phyloP scores from a whole-genome alignment of 2,888 invertebrate species.

The Drosophila demipolita region DNA sequence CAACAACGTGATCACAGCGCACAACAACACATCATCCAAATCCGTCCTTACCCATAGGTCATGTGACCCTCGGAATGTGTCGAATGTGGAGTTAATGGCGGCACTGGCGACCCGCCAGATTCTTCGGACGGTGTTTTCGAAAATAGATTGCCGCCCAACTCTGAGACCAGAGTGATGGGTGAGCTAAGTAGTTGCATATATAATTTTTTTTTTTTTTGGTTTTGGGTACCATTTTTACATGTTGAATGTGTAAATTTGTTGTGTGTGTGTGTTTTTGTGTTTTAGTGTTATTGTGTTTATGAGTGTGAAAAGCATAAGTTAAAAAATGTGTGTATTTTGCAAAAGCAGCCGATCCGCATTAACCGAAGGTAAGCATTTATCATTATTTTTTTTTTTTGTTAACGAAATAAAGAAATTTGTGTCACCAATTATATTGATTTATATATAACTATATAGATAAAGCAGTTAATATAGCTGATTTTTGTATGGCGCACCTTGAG shows the following conservation, averaged over 20 bases:
- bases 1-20: slow-evolving; percentile 46
- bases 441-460: neutral
- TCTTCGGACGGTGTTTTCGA: slow-evolving; percentile 97
- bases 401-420: slow-evolving; percentile 69
- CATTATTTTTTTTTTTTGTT: slow-evolving; percentile 35
- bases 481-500: slow-evolving; percentile 89
- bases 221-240: neutral
- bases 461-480: slow-evolving; percentile 20
- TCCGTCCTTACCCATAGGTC: slow-evolving; percentile 84
- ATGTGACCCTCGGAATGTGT: slow-evolving; percentile 87
- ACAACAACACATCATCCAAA: slow-evolving; percentile 41
- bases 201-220: slow-evolving; percentile 2
- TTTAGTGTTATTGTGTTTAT: slow-evolving; percentile 12
- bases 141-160: slow-evolving; percentile 97
- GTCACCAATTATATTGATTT: slow-evolving; percentile 63
- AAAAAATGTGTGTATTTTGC: slow-evolving; percentile 58
- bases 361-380: slow-evolving; percentile 74
- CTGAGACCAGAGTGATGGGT: slow-evolving; percentile 96
- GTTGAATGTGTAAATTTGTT: slow-evolving; percentile 1
- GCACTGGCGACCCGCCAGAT: slow-evolving; percentile 89
- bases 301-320: slow-evolving; percentile 49
- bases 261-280: slow-evolving; percentile 26
- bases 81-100: slow-evolving; percentile 88
- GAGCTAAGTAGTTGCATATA: slow-evolving; percentile 87
- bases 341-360: slow-evolving; percentile 80